Base-by-base conservation (phyloP, 1,140 invertebrate species). In the Lysiphlebus fabarum region DNA sequence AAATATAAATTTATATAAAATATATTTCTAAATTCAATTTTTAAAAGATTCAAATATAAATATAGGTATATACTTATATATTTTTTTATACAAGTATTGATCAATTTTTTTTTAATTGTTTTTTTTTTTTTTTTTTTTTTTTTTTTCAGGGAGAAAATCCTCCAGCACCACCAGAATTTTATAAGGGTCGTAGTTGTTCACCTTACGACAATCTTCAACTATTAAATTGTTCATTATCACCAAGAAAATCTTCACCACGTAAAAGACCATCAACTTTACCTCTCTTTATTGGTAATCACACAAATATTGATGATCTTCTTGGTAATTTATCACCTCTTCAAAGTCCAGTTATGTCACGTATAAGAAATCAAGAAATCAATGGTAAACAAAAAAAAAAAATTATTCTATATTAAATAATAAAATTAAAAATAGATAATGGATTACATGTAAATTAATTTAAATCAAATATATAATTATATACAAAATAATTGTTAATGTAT, bases 291-390 rank as follows among this genome's bases (percentile, higher is more conserved):
- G 89, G 90, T 17, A 82, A 84, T 58, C 86, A 89, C 69, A 89
- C 86, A 9, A 90, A 93, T 72, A 92, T 93, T 57, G 90, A 93
- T 68, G 90, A 92, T 67, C 82, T 92, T 67, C 77, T 93, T 49
- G 90, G 90, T 6, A 80, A 81, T 33, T 61, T 68, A 50, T 65
- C 70, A 36, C 71, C 66, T 17, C 66, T 64, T 14, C 69, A 70
- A 7, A 73, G 67, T 53, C 69, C 72, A 1, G 54, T 68, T 42
- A 62, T 67, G 59, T 70, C 66, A 12, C 68, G 69, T 9, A 51
- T 69, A 61, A 64, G 68, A 50, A 70, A 70, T 66, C 70, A 69
- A 17, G 59, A 66, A 54, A 33, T 26, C 45, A 9, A 59, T 55
- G 41, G 74, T 77, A 54, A 70, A 67, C 59, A 33, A 17, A 37